Percentiles rank a stretch among this genome's conserved stretches.
Evolutionary conservation across 2,888 invertebrate genomes (phyloP).

Genomic region (Agonopterix subpropinquella): DNA sequence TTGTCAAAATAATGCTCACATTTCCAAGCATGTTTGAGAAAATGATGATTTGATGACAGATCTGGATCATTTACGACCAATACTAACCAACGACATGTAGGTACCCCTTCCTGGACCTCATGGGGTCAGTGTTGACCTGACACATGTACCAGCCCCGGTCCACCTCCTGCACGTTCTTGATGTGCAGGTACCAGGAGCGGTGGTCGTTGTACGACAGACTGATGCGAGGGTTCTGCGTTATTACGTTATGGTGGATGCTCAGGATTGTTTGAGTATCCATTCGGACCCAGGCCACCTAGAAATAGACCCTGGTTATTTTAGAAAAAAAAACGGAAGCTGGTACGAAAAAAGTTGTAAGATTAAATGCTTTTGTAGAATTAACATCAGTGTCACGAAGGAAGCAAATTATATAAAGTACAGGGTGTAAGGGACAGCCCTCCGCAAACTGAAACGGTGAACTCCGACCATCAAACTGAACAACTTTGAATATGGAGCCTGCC

Average conservation of each 20-base stretch:
- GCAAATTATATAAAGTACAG: too few species aligned
- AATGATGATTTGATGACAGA: neutral
- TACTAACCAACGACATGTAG: constrained; percentile 92
- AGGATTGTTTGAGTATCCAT: constrained; percentile 95
- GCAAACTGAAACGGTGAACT: too few species aligned
- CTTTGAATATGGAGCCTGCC: too few species aligned
- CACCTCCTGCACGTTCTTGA: constrained; percentile 89
- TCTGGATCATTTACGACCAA: neutral
- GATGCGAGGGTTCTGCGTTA: constrained; percentile 92
- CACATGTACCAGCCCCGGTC: constrained; percentile 96
- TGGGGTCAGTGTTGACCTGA: constrained; percentile 94
- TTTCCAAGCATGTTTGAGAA: too few species aligned
- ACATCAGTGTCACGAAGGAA: too few species aligned
- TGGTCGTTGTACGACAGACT: constrained; percentile 92
- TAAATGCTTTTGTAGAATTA: too few species aligned
- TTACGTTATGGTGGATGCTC: constrained; percentile 93
- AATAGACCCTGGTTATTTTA: neutral
- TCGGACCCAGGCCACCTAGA: constrained; percentile 93
- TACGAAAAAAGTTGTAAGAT: too few species aligned
- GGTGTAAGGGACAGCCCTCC: too few species aligned
- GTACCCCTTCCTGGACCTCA: constrained; percentile 92
- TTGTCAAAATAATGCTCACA: too few species aligned
- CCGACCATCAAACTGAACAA: too few species aligned
- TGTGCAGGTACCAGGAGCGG: constrained; percentile 93
- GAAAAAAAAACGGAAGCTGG: neutral